These are phyloP conservation scores for Halcyon senegalensis DNA, from an alignment of 2,113 vertebrate genomes.

Conservation along the genomic window DNA sequence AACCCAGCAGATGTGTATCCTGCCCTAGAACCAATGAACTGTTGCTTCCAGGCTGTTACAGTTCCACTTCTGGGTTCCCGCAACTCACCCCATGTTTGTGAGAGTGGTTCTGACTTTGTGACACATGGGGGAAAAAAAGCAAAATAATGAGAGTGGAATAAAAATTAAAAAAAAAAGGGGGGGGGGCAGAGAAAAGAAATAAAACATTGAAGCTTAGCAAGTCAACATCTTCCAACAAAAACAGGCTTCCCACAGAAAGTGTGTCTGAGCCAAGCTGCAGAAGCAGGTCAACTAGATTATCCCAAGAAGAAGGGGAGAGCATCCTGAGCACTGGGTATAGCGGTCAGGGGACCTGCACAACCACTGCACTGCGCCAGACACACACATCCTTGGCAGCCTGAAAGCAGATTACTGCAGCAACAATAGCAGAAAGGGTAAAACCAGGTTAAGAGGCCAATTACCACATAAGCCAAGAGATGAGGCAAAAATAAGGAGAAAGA, in stretches of 20 bases:
- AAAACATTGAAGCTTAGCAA: background rate
- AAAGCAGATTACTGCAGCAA: background rate
- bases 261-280: background rate
- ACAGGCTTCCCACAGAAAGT: background rate
- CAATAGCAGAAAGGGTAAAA: background rate
- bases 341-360: rapidly evolving
- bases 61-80: background rate
- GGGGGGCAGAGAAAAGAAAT: too few species aligned
- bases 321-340: background rate
- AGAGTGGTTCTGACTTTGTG: background rate
- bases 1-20: background rate
- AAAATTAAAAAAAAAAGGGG: too few species aligned
- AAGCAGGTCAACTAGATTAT: background rate
- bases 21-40: background rate
- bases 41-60: background rate
- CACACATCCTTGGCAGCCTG: background rate
- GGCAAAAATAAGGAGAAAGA: background rate
- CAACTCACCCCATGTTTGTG: background rate
- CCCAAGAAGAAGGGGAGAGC: background rate
- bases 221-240: background rate
- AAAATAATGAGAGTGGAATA: background rate
- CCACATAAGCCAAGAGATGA: background rate
- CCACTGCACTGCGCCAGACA: background rate
- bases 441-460: background rate
- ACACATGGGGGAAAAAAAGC: rapidly evolving